Percentiles rank a stretch among this genome's conserved stretches.
phyloP scores from a whole-genome alignment of 2,888 invertebrate genomes.

The Crepidodera aurea region DNA sequence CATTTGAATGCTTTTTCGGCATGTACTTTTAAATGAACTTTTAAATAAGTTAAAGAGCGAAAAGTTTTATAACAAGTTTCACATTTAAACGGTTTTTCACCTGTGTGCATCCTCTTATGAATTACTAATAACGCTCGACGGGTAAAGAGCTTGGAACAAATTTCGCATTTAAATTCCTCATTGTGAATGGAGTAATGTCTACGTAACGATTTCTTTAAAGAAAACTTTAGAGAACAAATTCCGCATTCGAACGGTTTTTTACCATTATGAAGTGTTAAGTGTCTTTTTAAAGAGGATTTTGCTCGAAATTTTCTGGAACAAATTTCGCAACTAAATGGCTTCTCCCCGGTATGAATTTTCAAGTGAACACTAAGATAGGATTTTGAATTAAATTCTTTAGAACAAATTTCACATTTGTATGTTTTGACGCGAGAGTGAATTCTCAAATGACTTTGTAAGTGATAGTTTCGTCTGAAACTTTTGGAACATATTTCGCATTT shows the following conservation, averaged over 20 bases:
- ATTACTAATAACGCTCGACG: background rate
- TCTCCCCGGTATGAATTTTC: background rate
- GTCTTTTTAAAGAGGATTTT: background rate
- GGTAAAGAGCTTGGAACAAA: background rate
- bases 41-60: background rate
- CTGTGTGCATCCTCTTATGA: background rate
- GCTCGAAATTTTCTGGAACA: background rate
- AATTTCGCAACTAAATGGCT: background rate
- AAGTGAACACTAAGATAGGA: background rate
- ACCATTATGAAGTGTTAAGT: background rate
- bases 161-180: background rate
- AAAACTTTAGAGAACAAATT: too few species aligned
- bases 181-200: too few species aligned
- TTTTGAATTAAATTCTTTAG: background rate
- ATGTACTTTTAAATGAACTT: background rate
- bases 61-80: background rate
- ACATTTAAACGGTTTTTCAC: background rate
- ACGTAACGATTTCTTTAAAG: too few species aligned
- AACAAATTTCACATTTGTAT: background rate
- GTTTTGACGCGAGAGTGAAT: background rate
- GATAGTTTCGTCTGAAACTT: too few species aligned
- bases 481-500: too few species aligned
- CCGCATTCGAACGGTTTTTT: background rate
- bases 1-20: background rate
- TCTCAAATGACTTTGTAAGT: background rate